A percentile compares a stretch with the other conserved stretches of the same genome.
Conservation (phyloP, 2,888 invertebrate genomes). For the Drosophila differens region DNA sequence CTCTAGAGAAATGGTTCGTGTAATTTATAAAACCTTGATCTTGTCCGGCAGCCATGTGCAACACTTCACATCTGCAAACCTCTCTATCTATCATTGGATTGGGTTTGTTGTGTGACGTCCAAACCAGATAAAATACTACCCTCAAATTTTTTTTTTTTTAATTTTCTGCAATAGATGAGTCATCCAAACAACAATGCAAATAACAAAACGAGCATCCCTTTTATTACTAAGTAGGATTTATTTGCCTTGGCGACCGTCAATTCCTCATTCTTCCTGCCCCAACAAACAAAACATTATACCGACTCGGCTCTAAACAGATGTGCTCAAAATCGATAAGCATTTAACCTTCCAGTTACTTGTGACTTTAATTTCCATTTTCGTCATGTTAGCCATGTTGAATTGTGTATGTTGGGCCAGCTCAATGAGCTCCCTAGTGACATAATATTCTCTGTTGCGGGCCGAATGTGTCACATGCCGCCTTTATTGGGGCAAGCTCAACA, state of each 20-base stretch:
- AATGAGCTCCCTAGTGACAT: constrained; percentile 57
- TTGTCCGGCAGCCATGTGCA: constrained; percentile 71
- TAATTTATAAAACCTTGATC: constrained; percentile 66
- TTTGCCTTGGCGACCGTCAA: constrained; percentile 22
- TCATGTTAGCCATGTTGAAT: constrained; percentile 14
- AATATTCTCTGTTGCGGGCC: constrained; percentile 48
- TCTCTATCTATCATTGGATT: not conserved
- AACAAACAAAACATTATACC: constrained; percentile 58
- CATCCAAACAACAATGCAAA: constrained; percentile 32
- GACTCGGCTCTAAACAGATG: constrained; percentile 26
- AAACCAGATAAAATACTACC: constrained; percentile 24
- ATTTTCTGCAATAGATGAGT: constrained; percentile 18
- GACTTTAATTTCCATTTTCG: constrained; percentile 64
- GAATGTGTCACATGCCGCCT: constrained; percentile 57
- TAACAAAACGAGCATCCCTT: constrained; percentile 41
- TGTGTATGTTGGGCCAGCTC: constrained; percentile 12
- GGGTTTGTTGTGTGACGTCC: constrained; percentile 9
- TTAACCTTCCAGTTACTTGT: constrained; percentile 50
- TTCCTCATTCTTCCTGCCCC: constrained; percentile 57
- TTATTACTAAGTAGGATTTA: not conserved
- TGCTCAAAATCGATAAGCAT: constrained; percentile 67
- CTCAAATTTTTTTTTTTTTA: constrained; percentile 8
- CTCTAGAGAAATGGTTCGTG: constrained; percentile 30
- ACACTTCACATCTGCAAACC: constrained; percentile 40
- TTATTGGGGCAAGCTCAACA: constrained; percentile 21